Evolutionary conservation across 2,797 vertebrate species (phyloP).

Genomic region (Sebastes itinus): DNA sequence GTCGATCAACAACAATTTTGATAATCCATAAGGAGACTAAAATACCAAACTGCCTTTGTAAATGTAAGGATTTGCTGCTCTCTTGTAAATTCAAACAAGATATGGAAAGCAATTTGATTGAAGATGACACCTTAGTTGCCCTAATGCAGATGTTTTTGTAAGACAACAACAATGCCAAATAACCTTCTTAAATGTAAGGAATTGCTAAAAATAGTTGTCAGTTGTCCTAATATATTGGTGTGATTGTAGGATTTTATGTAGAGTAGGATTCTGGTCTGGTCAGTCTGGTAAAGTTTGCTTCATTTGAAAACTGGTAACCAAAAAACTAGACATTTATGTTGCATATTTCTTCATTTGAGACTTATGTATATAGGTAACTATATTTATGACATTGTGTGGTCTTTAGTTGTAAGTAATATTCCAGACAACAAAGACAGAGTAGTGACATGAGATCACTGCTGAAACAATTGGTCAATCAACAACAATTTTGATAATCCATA

Average conservation of each 20-base stretch:
- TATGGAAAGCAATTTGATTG: background rate
- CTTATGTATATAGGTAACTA: too few species aligned
- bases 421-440: background rate
- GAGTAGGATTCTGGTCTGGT: background rate
- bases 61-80: too few species aligned
- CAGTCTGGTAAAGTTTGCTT: background rate
- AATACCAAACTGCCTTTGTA: too few species aligned
- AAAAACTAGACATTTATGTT: background rate
- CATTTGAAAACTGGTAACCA: background rate
- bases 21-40: background rate
- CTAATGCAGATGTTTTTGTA: too few species aligned
- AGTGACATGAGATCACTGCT: background rate
- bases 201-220: too few species aligned
- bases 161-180: too few species aligned
- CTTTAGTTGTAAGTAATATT: too few species aligned
- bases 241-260: background rate
- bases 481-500: background rate
- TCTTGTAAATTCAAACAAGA: background rate
- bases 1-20: background rate
- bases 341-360: too few species aligned
- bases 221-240: background rate
- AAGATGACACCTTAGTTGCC: background rate
- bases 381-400: too few species aligned
- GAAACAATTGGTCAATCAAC: background rate
- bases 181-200: too few species aligned